Evolutionary conservation across 2,797 vertebrate species (phyloP).

Genomic region (Heteromormyrus szaboi): DNA sequence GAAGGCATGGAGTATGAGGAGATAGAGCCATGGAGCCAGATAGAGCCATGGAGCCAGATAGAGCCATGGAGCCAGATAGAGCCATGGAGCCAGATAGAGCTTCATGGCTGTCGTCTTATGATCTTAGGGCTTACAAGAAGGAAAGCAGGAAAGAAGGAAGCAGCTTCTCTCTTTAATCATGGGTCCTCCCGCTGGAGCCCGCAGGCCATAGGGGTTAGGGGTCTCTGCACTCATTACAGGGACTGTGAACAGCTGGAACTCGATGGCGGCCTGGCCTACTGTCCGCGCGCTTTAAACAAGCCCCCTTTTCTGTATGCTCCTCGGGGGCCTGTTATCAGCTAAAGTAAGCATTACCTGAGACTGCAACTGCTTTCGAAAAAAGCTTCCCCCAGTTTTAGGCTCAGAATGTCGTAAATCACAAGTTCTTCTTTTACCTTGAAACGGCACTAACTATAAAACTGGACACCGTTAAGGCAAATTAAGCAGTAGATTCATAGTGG

Average conservation of each 20-base stretch:
- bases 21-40: too few species aligned
- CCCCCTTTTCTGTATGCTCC: background rate
- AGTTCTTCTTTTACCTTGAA: background rate
- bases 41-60: too few species aligned
- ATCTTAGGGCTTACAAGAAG: background rate
- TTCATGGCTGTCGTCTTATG: background rate
- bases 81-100: background rate
- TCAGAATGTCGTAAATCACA: background rate
- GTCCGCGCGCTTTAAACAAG: background rate
- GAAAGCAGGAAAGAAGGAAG: too few species aligned
- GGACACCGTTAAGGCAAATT: background rate
- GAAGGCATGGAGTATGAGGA: background rate
- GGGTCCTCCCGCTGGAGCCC: background rate
- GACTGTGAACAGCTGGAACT: background rate
- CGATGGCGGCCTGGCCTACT: background rate
- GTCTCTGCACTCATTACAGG: background rate
- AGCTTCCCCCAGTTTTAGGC: background rate
- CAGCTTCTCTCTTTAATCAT: background rate
- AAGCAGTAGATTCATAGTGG: background rate
- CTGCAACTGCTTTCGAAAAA: background rate
- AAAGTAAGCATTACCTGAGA: background rate
- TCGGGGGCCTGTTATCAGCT: background rate
- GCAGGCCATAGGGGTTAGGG: background rate
- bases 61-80: background rate
- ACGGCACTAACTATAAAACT: background rate